Conservation (phyloP, 2,797 vertebrate species). For the Hippopotamyrus pictus region DNA sequence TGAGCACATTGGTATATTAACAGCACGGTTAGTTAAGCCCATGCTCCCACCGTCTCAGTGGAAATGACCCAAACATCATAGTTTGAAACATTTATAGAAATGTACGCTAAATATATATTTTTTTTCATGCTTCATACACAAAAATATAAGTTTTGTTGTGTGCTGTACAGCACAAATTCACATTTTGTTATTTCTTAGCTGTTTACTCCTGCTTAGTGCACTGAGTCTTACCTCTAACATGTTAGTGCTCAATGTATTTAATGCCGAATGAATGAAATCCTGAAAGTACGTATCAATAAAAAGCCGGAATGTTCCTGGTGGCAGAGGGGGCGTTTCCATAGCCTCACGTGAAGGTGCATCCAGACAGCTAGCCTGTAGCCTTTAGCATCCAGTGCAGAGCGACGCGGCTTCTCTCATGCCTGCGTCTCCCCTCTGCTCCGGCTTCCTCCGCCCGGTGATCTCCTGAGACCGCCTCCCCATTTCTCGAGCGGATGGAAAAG, state of each 20-base stretch:
- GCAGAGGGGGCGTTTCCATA: background rate
- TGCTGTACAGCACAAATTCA: background rate
- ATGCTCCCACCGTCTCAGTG: background rate
- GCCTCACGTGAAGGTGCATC: slow-evolving; percentile 16
- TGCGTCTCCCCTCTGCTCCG: background rate
- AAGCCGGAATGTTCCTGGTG: background rate
- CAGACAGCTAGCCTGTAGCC: background rate
- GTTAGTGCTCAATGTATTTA: background rate
- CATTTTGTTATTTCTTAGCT: background rate
- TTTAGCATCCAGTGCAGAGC: background rate
- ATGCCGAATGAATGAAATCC: background rate
- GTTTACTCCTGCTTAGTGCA: slow-evolving; percentile 8
- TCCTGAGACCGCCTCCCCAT: background rate
- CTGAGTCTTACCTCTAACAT: background rate
- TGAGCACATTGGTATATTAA: background rate
- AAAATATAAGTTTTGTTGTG: slow-evolving; percentile 18
- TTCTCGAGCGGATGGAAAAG: background rate
- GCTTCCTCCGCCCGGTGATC: background rate
- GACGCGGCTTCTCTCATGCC: background rate
- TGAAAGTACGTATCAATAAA: background rate
- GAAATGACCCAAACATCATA: background rate
- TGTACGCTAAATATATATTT: slow-evolving; percentile 11
- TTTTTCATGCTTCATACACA: slow-evolving; percentile 11
- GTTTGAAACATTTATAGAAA: slow-evolving; percentile 11
- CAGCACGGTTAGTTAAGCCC: slow-evolving; percentile 2